Evolutionary conservation across 2,113 vertebrate genomes (phyloP).

Genomic region (Tenebrosternarchus preto): DNA sequence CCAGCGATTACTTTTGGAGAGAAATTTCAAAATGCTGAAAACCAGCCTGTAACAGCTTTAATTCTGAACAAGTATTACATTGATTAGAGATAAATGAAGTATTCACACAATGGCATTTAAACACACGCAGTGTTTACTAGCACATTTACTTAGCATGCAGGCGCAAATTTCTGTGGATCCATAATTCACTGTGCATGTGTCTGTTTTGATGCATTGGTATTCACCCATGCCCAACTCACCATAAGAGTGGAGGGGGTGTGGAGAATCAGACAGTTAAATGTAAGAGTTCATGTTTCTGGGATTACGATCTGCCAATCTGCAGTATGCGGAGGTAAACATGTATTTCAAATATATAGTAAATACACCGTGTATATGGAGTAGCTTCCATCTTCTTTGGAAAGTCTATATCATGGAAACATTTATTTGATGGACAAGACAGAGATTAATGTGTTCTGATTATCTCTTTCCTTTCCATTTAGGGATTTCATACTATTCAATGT

Average conservation of each 20-base stretch:
- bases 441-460: background rate
- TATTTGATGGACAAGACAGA: background rate
- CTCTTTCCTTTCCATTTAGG: background rate
- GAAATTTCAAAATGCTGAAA: too few species aligned
- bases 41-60: too few species aligned
- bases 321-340: background rate
- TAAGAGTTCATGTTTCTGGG: background rate
- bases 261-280: background rate
- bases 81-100: slow-evolving; percentile 36
- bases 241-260: slow-evolving; percentile 4
- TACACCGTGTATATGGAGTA: slow-evolving; percentile 4
- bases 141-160: slow-evolving; percentile 23
- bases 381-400: slow-evolving; percentile 1
- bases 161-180: slow-evolving; percentile 29
- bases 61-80: too few species aligned
- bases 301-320: slow-evolving; percentile 20
- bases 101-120: slow-evolving; percentile 33
- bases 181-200: slow-evolving; percentile 34
- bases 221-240: slow-evolving; percentile 26
- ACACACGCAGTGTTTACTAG: background rate
- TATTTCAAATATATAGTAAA: slow-evolving; percentile 10
- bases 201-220: slow-evolving; percentile 34
- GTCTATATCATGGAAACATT: slow-evolving; percentile 4
- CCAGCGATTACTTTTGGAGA: too few species aligned
- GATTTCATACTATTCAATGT: background rate